Percentiles rank a stretch among this genome's conserved stretches.
Evolutionary conservation across 2,888 invertebrate genomes (phyloP).

Genomic region (Frankliniella fusca): DNA sequence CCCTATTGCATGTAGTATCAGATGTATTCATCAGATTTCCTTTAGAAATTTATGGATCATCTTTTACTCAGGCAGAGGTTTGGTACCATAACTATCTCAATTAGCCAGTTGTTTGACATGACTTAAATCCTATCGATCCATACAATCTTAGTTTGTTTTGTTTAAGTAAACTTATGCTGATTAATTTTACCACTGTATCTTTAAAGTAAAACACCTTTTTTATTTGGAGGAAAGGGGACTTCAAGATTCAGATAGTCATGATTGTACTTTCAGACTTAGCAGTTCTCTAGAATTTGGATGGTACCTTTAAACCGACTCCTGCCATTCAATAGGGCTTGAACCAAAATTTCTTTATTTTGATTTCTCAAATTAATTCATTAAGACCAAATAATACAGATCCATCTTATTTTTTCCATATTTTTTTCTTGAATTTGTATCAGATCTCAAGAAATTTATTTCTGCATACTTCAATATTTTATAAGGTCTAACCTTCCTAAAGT

Average conservation of each 20-base stretch:
- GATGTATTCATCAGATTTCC: not conserved
- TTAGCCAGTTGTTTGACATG: too few relatives aligned
- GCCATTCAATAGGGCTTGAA: not conserved
- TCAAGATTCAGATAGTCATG: too few relatives aligned
- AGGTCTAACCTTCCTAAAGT: slow-evolving; percentile 17
- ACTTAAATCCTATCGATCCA: too few relatives aligned
- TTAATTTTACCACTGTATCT: too few relatives aligned
- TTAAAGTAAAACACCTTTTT: too few relatives aligned
- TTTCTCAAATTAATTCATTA: slow-evolving; percentile 21
- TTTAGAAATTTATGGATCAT: not conserved
- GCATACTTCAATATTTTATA: slow-evolving; percentile 14
- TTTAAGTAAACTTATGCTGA: too few relatives aligned
- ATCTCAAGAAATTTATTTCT: slow-evolving; percentile 22
- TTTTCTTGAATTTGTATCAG: not conserved
- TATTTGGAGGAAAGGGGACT: too few relatives aligned
- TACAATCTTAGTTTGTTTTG: too few relatives aligned
- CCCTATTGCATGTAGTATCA: not conserved
- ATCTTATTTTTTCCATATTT: slow-evolving; percentile 25
- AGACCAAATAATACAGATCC: slow-evolving; percentile 9
- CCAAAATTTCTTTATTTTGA: slow-evolving; percentile 19
- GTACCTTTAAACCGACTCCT: not conserved
- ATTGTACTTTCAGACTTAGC: too few relatives aligned
- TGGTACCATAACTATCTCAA: not conserved
- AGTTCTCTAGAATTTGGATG: too few relatives aligned
- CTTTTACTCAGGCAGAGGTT: not conserved